A percentile compares a stretch with the other conserved stretches of the same genome.
Evolutionary conservation across 2,797 vertebrate genomes (phyloP).

Genomic region (Bufotes viridis): DNA sequence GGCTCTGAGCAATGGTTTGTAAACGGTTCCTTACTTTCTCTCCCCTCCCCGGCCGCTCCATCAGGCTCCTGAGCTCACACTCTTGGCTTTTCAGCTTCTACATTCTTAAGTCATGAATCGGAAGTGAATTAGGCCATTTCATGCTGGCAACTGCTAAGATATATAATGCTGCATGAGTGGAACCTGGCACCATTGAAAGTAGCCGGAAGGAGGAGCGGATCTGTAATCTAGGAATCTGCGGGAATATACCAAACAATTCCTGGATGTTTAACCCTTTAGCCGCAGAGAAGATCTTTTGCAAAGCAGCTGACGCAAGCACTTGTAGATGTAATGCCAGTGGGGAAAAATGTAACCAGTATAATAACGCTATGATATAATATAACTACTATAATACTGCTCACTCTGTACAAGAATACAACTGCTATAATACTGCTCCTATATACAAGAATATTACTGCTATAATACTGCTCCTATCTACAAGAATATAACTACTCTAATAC

Average conservation of each 20-base stretch:
- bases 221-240: not conserved
- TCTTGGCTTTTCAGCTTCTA: not conserved
- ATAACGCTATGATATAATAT: not conserved
- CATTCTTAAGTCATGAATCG: conserved; percentile 17
- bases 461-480: not conserved
- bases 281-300: not conserved
- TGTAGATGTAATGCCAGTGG: too few species aligned
- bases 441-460: conserved; percentile 9
- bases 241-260: not conserved
- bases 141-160: not conserved
- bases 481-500: not conserved
- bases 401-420: not conserved
- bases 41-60: not conserved
- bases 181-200: not conserved
- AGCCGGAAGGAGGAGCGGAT: not conserved
- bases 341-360: not conserved
- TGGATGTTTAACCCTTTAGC: not conserved
- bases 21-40: not conserved
- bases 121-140: conserved; percentile 27
- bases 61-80: not conserved
- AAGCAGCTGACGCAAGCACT: too few species aligned
- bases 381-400: not conserved
- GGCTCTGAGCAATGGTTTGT: not conserved
- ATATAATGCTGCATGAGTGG: not conserved
- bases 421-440: conserved; percentile 1